Conservation (phyloP, 2,888 invertebrate genomes). For the Eupithecia subumbrata region DNA sequence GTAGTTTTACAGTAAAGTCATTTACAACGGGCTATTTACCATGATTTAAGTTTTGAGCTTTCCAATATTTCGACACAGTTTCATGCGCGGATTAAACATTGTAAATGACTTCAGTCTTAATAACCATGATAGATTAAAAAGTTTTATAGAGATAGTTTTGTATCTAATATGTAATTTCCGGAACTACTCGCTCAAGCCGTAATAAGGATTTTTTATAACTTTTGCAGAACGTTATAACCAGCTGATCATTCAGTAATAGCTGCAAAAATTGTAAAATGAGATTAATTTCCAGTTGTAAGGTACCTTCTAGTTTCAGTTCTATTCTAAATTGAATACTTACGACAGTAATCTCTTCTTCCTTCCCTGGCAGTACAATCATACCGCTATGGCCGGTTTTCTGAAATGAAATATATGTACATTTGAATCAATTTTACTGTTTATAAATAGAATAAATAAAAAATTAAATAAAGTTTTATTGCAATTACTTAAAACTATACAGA, state of each 20-base stretch:
- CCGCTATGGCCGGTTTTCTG: slow-evolving; percentile 80
- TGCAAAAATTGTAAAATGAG: background rate
- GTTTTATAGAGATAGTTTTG: no score
- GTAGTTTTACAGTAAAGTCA: no score
- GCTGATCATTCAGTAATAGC: background rate
- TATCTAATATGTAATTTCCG: background rate
- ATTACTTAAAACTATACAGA: no score
- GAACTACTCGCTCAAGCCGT: background rate
- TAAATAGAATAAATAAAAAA: no score
- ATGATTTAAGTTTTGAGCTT: no score
- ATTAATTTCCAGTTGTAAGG: background rate
- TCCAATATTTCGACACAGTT: no score
- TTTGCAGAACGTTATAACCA: background rate
- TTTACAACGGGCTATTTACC: no score
- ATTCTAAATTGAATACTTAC: slow-evolving; percentile 20
- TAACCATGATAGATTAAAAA: no score
- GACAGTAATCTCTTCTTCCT: slow-evolving; percentile 24
- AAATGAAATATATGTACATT: slow-evolving; percentile 15
- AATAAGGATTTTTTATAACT: background rate
- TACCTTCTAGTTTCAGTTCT: background rate
- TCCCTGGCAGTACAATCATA: slow-evolving; percentile 60
- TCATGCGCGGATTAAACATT: no score
- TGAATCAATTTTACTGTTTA: slow-evolving; percentile 1
- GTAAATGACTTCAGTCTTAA: no score
- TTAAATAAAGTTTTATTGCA: no score